A percentile compares a stretch with the other conserved stretches of the same genome.
phyloP scores from a whole-genome alignment of 2,113 vertebrate genomes.

The Phyllostomus discolor region DNA sequence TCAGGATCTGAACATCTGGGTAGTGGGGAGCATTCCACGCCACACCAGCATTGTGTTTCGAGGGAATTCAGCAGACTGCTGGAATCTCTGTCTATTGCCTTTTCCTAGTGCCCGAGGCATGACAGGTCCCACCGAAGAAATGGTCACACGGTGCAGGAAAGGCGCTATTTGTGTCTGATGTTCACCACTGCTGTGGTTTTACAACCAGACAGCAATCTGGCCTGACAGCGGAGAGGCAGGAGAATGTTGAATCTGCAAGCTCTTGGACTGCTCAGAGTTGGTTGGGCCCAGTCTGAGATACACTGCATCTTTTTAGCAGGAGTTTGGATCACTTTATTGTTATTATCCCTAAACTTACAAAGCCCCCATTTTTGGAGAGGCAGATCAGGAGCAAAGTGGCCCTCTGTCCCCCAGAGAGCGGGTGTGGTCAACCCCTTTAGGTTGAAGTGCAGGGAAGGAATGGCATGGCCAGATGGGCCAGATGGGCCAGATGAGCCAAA shows the following conservation, averaged over 20 bases:
- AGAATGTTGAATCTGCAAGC: accelerated
- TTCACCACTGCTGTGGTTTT: background rate
- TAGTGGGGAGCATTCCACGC: background rate
- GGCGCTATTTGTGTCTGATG: background rate
- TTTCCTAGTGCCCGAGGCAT: background rate
- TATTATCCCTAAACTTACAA: background rate
- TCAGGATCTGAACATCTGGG: accelerated
- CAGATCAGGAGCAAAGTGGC: background rate
- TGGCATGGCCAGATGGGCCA: background rate
- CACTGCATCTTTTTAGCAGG: background rate
- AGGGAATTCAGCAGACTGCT: background rate
- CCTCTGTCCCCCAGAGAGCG: background rate
- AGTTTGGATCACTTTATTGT: background rate
- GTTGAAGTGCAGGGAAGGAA: background rate
- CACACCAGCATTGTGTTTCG: accelerated
- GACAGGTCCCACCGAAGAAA: background rate
- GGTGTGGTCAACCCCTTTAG: background rate
- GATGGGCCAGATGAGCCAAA: too few relatives aligned
- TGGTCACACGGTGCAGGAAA: background rate
- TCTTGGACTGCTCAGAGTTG: background rate
- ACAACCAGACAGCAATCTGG: background rate
- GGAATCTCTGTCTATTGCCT: background rate
- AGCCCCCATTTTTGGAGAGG: background rate
- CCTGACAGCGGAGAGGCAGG: background rate
- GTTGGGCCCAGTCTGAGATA: background rate